phyloP scores from a whole-genome alignment of 2,113 vertebrate genomes.

The Mustelus asterias region DNA sequence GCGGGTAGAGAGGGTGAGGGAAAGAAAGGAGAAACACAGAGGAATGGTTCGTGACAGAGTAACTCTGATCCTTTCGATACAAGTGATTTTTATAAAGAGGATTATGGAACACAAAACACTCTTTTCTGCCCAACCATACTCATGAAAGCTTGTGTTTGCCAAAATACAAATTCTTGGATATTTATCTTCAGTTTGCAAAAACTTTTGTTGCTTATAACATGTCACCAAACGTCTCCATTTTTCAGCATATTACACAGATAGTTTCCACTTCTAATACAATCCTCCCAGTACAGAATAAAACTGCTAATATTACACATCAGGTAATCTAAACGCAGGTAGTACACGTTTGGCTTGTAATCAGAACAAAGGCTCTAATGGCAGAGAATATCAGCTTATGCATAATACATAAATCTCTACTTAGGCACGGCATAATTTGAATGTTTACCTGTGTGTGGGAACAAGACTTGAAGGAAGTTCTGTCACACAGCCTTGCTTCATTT shows the following conservation, averaged over 20 bases:
- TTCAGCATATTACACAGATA: neutral
- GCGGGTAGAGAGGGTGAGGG: neutral
- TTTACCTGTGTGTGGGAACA: conserved; percentile 59
- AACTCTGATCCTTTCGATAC: neutral
- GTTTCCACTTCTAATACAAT: neutral
- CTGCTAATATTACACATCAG: neutral
- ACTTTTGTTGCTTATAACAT: neutral
- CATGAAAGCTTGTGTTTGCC: neutral
- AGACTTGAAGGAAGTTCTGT: conserved; percentile 52
- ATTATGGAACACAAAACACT: neutral
- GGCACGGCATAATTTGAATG: neutral
- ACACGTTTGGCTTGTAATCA: neutral
- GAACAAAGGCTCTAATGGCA: neutral
- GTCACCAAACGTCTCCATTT: neutral
- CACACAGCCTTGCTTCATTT: conserved; percentile 56
- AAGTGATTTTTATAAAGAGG: neutral
- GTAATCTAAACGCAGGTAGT: neutral
- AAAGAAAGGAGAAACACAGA: too few relatives aligned
- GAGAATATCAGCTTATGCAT: neutral
- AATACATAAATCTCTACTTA: neutral
- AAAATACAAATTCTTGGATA: neutral
- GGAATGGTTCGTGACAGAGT: neutral
- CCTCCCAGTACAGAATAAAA: neutral
- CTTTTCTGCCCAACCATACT: neutral
- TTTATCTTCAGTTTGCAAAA: neutral